Percentiles rank a stretch among this genome's conserved stretches.
Conservation (phyloP, 1,140 invertebrate genomes). For the Papilio xuthus region DNA sequence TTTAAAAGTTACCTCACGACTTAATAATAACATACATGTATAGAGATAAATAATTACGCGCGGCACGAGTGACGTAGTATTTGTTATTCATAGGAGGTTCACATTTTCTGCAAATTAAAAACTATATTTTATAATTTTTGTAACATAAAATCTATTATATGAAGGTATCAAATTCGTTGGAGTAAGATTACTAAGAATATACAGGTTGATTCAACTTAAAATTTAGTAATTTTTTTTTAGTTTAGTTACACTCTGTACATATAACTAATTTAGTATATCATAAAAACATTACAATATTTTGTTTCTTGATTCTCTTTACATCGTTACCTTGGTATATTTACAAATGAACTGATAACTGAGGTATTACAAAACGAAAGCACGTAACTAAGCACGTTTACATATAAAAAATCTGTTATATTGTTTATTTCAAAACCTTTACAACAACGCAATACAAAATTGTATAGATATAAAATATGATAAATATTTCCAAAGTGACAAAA, state of each 20-base stretch:
- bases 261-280: too few species aligned
- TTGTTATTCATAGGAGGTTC: not conserved
- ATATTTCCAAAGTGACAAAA: not conserved
- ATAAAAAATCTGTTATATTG: not conserved
- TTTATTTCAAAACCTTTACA: not conserved
- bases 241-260: too few species aligned
- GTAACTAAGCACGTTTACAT: not conserved
- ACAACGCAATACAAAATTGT: not conserved
- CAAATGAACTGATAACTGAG: slow-evolving; percentile 7
- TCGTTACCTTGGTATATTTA: not conserved
- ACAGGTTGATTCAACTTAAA: too few species aligned
- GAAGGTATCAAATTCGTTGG: too few species aligned
- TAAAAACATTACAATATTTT: too few species aligned
- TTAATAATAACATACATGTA: not conserved
- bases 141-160: too few species aligned
- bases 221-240: too few species aligned
- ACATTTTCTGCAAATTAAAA: not conserved
- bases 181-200: too few species aligned
- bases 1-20: not conserved
- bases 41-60: not conserved
- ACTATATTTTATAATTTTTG: too few species aligned
- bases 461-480: not conserved
- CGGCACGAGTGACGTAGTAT: not conserved
- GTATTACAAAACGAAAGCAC: slow-evolving; percentile 22
- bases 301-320: not conserved